Evolutionary conservation across 2,888 invertebrate species (phyloP).

Genomic region (Conchocele bisecta): DNA sequence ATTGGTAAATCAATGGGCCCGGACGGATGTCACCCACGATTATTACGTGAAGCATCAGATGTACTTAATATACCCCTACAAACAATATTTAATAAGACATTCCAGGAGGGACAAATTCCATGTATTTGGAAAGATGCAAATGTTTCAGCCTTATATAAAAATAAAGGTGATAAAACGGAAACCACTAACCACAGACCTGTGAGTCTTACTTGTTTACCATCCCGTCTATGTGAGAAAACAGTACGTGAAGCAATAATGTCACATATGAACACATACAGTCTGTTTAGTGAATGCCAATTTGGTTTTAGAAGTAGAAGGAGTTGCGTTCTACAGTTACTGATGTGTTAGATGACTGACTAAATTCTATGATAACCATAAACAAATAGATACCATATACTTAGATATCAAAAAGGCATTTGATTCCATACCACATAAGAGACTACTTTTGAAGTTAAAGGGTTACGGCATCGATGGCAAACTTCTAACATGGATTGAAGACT

Average conservation of each 20-base stretch:
- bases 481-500: slow-evolving; percentile 5
- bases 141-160: slow-evolving; percentile 9
- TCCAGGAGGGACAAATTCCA: slow-evolving; percentile 1
- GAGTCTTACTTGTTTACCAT: slow-evolving; percentile 3
- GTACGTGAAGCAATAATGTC: slow-evolving; percentile 2
- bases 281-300: slow-evolving; percentile 15
- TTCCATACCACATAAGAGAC: background rate
- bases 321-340: slow-evolving; percentile 7
- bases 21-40: background rate
- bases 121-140: slow-evolving; percentile 15
- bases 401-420: slow-evolving; percentile 16
- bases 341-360: slow-evolving; percentile 3
- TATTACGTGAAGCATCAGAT: slow-evolving; percentile 5
- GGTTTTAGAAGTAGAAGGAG: slow-evolving; percentile 10
- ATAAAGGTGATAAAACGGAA: slow-evolving; percentile 12
- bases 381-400: slow-evolving; percentile 1
- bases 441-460: background rate
- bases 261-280: slow-evolving; percentile 6
- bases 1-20: slow-evolving; percentile 7
- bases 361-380: slow-evolving; percentile 1
- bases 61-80: slow-evolving; percentile 1
- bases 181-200: slow-evolving; percentile 2
- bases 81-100: slow-evolving; percentile 5
- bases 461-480: background rate
- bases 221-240: slow-evolving; percentile 4